These are phyloP conservation scores for Orgyia antiqua DNA, from an alignment of 2,888 invertebrate genomes.

Conservation along the genomic window DNA sequence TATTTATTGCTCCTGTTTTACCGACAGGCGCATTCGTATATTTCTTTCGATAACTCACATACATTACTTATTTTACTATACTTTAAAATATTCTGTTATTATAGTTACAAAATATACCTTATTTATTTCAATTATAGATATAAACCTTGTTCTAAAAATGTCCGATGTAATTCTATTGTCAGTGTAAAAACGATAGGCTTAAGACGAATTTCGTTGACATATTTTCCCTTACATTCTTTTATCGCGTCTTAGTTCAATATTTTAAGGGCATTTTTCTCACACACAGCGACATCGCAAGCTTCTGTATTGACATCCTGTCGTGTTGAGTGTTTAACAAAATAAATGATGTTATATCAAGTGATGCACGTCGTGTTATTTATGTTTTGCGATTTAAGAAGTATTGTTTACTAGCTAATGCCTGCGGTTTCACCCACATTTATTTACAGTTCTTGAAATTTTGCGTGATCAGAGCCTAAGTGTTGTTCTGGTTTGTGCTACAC, in stretches of 20 bases:
- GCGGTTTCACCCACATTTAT: too few species aligned
- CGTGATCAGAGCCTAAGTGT: too few species aligned
- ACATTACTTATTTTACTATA: too few species aligned
- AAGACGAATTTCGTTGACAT: conserved; percentile 2
- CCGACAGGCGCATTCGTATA: conserved; percentile 18
- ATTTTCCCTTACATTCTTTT: conserved; percentile 7
- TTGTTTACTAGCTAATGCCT: too few species aligned
- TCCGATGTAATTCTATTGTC: conserved; percentile 2
- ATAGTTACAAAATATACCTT: too few species aligned
- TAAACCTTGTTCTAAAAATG: too few species aligned
- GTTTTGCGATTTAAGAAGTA: too few species aligned
- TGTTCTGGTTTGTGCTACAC: too few species aligned
- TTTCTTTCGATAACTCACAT: conserved; percentile 2
- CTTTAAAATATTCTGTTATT: too few species aligned
- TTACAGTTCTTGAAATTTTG: too few species aligned
- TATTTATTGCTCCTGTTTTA: conserved; percentile 22
- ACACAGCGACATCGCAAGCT: conserved; percentile 21
- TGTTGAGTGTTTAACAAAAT: conserved; percentile 33
- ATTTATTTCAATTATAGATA: too few species aligned
- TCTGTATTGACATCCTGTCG: conserved; percentile 39
- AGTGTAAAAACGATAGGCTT: conserved; percentile 3
- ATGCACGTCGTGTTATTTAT: conserved; percentile 8
- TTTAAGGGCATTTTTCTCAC: conserved; percentile 16
- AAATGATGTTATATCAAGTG: conserved; percentile 22
- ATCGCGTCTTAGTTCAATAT: conserved; percentile 9